phyloP scores from a whole-genome alignment of 1,140 invertebrate genomes.

The Antheraea pernyi region DNA sequence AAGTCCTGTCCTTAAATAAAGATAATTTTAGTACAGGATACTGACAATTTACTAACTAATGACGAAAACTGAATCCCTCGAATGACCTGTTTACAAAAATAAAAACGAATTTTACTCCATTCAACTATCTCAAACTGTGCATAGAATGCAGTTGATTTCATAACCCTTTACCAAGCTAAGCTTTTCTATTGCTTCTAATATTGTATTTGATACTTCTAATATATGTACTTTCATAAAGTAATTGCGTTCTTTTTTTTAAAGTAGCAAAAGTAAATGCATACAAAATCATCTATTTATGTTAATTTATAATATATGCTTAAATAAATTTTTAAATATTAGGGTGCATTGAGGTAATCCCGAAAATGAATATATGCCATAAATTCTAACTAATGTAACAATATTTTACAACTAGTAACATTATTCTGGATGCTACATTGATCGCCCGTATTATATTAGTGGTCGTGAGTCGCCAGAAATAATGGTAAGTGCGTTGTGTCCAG shows the following conservation, averaged over 20 bases:
- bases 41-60: too few species aligned
- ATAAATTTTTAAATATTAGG: background rate
- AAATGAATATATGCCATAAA: too few species aligned
- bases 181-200: constrained; percentile 46
- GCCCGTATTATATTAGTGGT: too few species aligned
- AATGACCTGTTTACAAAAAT: background rate
- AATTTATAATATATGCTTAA: background rate
- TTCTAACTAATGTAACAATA: too few species aligned
- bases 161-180: constrained; percentile 48
- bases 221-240: constrained; percentile 67
- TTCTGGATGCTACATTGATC: too few species aligned
- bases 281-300: background rate
- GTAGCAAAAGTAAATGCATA: constrained; percentile 44
- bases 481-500: too few species aligned
- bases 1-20: too few species aligned
- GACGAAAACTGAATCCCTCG: too few species aligned
- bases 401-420: too few species aligned
- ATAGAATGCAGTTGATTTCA: background rate
- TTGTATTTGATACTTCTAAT: constrained; percentile 71
- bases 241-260: constrained; percentile 75
- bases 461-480: too few species aligned
- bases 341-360: background rate
- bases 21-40: too few species aligned
- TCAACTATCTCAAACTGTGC: background rate
- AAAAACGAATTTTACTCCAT: background rate